These are phyloP conservation scores for Julus scanicus DNA, from an alignment of 2,888 invertebrate species.

Conservation along the genomic window DNA sequence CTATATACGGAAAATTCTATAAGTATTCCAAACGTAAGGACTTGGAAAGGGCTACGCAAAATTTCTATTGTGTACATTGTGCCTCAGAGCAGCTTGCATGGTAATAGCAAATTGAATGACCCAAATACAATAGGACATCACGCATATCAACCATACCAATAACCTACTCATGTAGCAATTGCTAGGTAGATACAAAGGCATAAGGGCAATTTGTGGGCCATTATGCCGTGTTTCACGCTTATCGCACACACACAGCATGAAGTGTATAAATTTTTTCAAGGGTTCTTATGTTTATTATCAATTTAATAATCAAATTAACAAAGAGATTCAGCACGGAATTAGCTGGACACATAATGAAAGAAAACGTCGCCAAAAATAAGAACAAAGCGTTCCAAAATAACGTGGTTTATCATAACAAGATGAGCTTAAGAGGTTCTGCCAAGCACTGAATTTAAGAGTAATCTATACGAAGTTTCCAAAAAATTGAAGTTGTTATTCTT, in stretches of 20 bases:
- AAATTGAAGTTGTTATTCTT: no score
- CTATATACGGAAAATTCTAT: no score
- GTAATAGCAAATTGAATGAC: not conserved
- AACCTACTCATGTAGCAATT: not conserved
- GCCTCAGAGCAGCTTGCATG: slow-evolving; percentile 2
- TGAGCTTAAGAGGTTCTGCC: no score
- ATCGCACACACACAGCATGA: not conserved
- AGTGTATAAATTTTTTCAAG: not conserved
- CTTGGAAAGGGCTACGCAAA: not conserved
- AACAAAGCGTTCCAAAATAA: not conserved
- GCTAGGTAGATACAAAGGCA: not conserved
- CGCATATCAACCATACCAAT: not conserved
- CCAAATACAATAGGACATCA: not conserved
- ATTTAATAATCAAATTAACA: not conserved
- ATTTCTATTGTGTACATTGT: not conserved
- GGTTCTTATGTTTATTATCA: not conserved
- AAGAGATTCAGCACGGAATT: not conserved
- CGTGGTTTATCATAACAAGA: not conserved
- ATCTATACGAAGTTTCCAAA: no score
- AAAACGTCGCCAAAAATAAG: not conserved
- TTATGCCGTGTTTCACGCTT: not conserved
- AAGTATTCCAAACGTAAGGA: not conserved
- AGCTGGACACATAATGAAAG: not conserved
- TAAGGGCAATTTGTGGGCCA: not conserved
- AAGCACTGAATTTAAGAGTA: no score